Percentiles rank a stretch among this genome's conserved stretches.
Conservation (phyloP, 2,113 vertebrate species). For the Misgurnus mizolepis region DNA sequence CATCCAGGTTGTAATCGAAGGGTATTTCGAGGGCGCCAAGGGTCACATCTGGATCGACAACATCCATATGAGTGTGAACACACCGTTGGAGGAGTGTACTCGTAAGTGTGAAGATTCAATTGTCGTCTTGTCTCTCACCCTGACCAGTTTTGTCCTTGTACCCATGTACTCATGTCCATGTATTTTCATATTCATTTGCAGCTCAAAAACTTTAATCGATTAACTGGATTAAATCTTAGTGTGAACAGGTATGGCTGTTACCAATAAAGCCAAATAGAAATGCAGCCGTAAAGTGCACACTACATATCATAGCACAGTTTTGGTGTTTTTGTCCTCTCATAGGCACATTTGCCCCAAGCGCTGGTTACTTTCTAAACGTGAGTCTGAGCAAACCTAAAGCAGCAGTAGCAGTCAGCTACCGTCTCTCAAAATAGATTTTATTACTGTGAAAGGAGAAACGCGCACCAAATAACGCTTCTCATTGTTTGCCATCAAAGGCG, state of each 20-base stretch:
- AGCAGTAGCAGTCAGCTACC: conserved; percentile 13
- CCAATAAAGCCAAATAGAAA: too few relatives aligned
- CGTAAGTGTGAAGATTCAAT: conserved; percentile 76
- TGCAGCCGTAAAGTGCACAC: too few relatives aligned
- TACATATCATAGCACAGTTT: too few relatives aligned
- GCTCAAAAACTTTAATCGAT: too few relatives aligned
- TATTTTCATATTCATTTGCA: not conserved
- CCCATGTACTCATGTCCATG: not conserved
- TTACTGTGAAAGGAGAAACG: conserved; percentile 46
- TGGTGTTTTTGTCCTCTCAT: too few relatives aligned
- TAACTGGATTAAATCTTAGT: too few relatives aligned
- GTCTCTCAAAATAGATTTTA: conserved; percentile 47
- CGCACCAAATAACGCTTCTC: conserved; percentile 28
- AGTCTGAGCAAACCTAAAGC: conserved; percentile 11
- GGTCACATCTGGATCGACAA: conserved; percentile 93
- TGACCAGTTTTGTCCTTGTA: not conserved
- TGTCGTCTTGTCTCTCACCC: not conserved
- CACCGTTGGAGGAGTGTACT: conserved; percentile 88
- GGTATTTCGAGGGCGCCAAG: conserved; percentile 79
- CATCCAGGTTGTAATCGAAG: conserved; percentile 90
- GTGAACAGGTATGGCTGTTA: too few relatives aligned
- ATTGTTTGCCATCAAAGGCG: conserved; percentile 59
- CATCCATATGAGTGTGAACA: conserved; percentile 84
- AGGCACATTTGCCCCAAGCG: too few relatives aligned
- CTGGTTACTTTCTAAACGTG: not conserved